phyloP scores from a whole-genome alignment of 2,888 invertebrate species.

The Caenorhabditis drosophilae region DNA sequence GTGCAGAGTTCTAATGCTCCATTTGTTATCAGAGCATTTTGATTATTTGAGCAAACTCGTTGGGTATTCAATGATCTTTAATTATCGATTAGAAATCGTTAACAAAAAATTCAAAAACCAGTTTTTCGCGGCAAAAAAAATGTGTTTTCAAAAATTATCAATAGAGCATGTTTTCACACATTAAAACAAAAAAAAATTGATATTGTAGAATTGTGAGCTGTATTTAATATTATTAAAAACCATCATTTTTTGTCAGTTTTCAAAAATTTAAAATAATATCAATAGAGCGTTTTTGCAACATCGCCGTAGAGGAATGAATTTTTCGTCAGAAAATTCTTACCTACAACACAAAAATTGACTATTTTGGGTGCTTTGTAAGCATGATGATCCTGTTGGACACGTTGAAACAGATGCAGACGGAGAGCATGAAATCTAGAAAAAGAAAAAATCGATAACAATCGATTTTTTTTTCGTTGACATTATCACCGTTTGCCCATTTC shows the following conservation, averaged over 20 bases:
- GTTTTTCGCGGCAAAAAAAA: no score
- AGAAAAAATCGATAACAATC: neutral
- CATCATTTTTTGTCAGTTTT: no score
- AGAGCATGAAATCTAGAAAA: constrained; percentile 23
- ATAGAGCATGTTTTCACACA: no score
- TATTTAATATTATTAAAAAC: no score
- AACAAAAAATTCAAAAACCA: no score
- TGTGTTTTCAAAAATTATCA: no score
- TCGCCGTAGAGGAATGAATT: no score
- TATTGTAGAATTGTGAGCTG: no score
- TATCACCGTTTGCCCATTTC: constrained; percentile 40
- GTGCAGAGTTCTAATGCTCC: constrained; percentile 58
- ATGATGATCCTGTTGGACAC: constrained; percentile 54
- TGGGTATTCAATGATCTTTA: constrained; percentile 34
- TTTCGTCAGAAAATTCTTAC: neutral
- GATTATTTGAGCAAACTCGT: constrained; percentile 61
- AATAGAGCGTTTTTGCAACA: no score
- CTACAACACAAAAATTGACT: constrained; percentile 35
- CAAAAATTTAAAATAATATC: no score
- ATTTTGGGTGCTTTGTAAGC: constrained; percentile 46
- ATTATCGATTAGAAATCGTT: no score
- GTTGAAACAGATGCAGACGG: constrained; percentile 21
- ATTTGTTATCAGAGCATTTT: constrained; percentile 58
- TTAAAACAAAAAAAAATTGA: no score
- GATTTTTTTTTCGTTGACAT: neutral